Evolutionary conservation across 2,888 invertebrate species (phyloP), one percentile per base, ranked within the genome.

Genomic region (Coremacera marginata): DNA sequence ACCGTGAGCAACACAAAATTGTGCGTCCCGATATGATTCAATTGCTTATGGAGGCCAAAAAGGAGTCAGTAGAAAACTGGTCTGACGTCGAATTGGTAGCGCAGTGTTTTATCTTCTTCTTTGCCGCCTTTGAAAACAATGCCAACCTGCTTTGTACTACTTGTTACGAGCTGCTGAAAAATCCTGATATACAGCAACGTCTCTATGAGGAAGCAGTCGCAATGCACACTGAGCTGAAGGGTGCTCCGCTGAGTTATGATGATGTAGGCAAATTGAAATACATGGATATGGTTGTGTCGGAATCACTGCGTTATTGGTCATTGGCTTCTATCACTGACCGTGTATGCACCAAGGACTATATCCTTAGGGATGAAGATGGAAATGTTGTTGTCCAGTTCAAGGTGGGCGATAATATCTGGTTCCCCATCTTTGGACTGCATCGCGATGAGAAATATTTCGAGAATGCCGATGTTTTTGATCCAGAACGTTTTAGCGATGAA

Each of bases 201-300:
- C 86, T 93, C 3, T 88, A 87, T 0, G 80, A 89, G 16, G 92
- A 93, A 86, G 90, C 92, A 37, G 89, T 85, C 49, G 89, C 90
- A 14, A 85, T 88, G 27, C 83, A 90, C 1, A 80, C 79, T 1
- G 88, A 89, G 25, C 44, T 83, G 0, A 86, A 88, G 25, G 87
- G 85, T 0, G 89, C 89, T 3, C 89, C 89, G 49, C 84, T 92
- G 1, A 89, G 90, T 62, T 92, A 91, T 81, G 91, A 90, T 25
- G 87, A 88, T 3, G 84, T 92, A 7, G 89, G 91, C 44, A 79
- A 88, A 86, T 90, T 92, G 91, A 88, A 89, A 19, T 92, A 92
- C 78, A 82, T 92, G 87, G 92, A 92, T 78, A 91, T 91, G 91
- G 91, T 92, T 0, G 84, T 92, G 0, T 91, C 91, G 85, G 91